Evolutionary conservation across 1,140 invertebrate genomes (phyloP), one percentile per base, ranked within the genome.

Genomic region (Marisa cornuarietis): DNA sequence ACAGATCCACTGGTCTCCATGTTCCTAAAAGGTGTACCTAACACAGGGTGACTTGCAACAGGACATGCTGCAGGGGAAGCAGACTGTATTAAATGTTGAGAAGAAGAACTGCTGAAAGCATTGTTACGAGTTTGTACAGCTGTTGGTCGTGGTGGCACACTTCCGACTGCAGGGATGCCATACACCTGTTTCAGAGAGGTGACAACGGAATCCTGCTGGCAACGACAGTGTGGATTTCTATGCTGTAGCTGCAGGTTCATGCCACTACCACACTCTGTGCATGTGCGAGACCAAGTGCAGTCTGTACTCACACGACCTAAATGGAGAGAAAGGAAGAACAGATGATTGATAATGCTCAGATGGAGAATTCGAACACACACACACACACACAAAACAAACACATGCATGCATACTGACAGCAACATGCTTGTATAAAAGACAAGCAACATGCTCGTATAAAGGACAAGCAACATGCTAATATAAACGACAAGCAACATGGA

Each of bases 191-290:
- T n/a, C 14, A 20, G 1, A 61, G 84, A 77, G n/a, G 85, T 77
- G 68, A 83, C 62, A 52, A 88, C 83, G 26, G 85, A 85, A 78
- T 88, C 87, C 68, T 85, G 81, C 71, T 85, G 86, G 84, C 87
- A 88, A 76, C 85, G 85, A 83, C 87, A 88, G 81, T 84, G 80
- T 62, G 86, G 85, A 76, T 88, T 86, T 77, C 71, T 82, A 79
- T 82, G 82, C 82, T 87, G 81, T 69, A 88, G 83, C 65, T 83
- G 85, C 69, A 88, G 82, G 81, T 87, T 87, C 82, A 84, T 85
- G 78, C 87, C 86, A 78, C 83, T 83, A 20, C 87, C 87, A 83
- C 87, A 88, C 73, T 84, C 82, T 42, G 74, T 66, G 82, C 87
- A 88, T 24, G 84, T 87, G 73, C 84, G 79, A 24, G 78, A 78